Base-by-base conservation (phyloP, 2,113 vertebrate species). In the Cyanocitta stelleri region DNA sequence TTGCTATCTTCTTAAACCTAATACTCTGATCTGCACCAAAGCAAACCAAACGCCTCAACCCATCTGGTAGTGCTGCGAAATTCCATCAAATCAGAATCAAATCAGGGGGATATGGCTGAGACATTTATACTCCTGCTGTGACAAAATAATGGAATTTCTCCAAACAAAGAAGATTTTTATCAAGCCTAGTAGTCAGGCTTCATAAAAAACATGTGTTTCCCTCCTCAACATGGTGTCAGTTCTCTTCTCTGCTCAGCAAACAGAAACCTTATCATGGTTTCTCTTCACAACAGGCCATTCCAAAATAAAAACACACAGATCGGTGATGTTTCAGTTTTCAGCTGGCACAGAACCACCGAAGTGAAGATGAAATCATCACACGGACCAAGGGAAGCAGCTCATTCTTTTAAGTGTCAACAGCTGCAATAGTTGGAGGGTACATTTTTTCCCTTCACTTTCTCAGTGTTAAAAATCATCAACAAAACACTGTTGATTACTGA, bases 61-160 rank as follows among this genome's bases (percentile, higher is more conserved):
- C 21, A 52, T 30, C 48, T 11, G 23, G 24, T 11, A 61, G 11
- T 24, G 33, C 19, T 56, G 26, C 76, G 48, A 79, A 58, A 52
- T 71, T 11, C 48, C 11, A 67, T 8, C 63, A 69, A 46, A 64
- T 39, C 69, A 83, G 15, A 85, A 43, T 63, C 76, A 55, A 19
- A n/a, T 14, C 1, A 3, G 15, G 1, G 3, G 16, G 8, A 35
- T 17, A 15, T 1, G 4, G 6, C 26, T 27, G 21, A 66, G 64
- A 80, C 39, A 72, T 59, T 39, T 35, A 69, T 8, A 39, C 9
- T n/a, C 30, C 26, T 82, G 44, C 32, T 63, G 26, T 12, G 33
- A 55, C 27, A 56, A 72, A 63, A 32, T 24, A 67, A 63, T 3
- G 39, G 15, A 4, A 49, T n/a, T 73, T 87, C 27, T 69, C 27